Percentiles rank a stretch among this genome's conserved stretches.
Evolutionary conservation across 35 echinoderm and acorn worm species (phyloP).

Genomic region (Amphiura filiformis): DNA sequence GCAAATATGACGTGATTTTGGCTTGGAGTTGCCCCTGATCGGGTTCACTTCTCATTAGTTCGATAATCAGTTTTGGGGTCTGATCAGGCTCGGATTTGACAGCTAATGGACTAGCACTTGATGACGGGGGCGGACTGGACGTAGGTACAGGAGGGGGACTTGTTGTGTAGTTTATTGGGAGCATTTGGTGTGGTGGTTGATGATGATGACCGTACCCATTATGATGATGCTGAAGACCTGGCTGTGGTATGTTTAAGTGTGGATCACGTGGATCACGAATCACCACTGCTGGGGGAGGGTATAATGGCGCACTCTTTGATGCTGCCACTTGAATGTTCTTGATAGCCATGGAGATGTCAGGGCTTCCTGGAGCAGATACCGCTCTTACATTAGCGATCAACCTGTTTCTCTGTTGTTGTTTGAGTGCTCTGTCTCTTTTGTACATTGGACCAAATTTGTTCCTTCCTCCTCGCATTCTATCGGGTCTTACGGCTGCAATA

Average conservation of each 20-base stretch:
- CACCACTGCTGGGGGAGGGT: slow-evolving; percentile 84
- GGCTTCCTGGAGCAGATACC: slow-evolving; percentile 71
- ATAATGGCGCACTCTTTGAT: slow-evolving; percentile 69
- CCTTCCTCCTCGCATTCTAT: slow-evolving; percentile 95
- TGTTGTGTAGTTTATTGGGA: slow-evolving; percentile 84
- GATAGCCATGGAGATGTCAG: slow-evolving; percentile 97
- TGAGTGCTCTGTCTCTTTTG: slow-evolving; percentile 91
- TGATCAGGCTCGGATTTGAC: slow-evolving; percentile 94
- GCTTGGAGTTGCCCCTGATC: slow-evolving; percentile 90
- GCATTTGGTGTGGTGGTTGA: slow-evolving; percentile 85
- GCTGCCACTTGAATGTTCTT: slow-evolving; percentile 96
- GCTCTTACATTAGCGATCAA: slow-evolving; percentile 79
- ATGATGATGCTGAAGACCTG: slow-evolving; percentile 56
- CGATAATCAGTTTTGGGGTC: slow-evolving; percentile 85
- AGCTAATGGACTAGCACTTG: slow-evolving; percentile 71
- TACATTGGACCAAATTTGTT: slow-evolving; percentile 99
- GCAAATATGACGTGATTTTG: slow-evolving; percentile 78
- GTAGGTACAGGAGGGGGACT: slow-evolving; percentile 29
- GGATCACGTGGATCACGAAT: slow-evolving; percentile 81
- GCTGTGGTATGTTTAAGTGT: slow-evolving; percentile 94
- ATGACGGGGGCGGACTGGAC: slow-evolving; percentile 48
- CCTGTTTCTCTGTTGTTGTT: slow-evolving; percentile 90
- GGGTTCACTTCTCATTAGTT: slow-evolving; percentile 86
- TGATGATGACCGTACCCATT: slow-evolving; percentile 43
- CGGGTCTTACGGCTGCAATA: slow-evolving; percentile 89